phyloP scores from a whole-genome alignment of 1,140 invertebrate species.

The Lanistes nyassanus region DNA sequence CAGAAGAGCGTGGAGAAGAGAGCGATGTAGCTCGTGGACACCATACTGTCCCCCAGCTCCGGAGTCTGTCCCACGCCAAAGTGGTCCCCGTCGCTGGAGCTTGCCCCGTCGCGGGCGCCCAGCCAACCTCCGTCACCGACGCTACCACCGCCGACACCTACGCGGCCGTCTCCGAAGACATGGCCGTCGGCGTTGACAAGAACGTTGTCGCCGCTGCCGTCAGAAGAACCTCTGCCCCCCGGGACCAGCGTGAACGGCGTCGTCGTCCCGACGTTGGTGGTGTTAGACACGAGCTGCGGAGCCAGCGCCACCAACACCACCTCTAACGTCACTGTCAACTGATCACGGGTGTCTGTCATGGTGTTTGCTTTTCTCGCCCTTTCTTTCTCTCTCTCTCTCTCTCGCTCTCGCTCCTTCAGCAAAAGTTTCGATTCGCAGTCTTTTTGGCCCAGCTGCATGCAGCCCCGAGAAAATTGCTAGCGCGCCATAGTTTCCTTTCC shows the following conservation, averaged over 20 bases:
- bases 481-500: no score
- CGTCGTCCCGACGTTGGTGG: slow-evolving; percentile 7
- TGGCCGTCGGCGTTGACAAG: no score
- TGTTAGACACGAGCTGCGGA: slow-evolving; percentile 12
- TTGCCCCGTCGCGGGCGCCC: not conserved
- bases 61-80: not conserved
- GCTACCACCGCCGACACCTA: not conserved
- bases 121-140: not conserved
- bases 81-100: not conserved
- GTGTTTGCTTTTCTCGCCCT: not conserved
- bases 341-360: slow-evolving; percentile 16
- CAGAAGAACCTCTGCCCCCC: no score
- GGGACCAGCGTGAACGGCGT: not conserved
- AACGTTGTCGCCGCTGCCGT: no score
- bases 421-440: no score
- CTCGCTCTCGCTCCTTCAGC: no score
- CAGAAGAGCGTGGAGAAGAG: slow-evolving; percentile 47
- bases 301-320: slow-evolving; percentile 19
- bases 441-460: no score
- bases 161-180: no score
- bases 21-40: slow-evolving; percentile 30
- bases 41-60: slow-evolving; percentile 9
- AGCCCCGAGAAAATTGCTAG: no score
- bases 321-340: slow-evolving; percentile 19
- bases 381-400: no score